Evolutionary conservation across 64 coral and sea anemone species (phyloP).

Genomic region (Astreopora myriophthalma): DNA sequence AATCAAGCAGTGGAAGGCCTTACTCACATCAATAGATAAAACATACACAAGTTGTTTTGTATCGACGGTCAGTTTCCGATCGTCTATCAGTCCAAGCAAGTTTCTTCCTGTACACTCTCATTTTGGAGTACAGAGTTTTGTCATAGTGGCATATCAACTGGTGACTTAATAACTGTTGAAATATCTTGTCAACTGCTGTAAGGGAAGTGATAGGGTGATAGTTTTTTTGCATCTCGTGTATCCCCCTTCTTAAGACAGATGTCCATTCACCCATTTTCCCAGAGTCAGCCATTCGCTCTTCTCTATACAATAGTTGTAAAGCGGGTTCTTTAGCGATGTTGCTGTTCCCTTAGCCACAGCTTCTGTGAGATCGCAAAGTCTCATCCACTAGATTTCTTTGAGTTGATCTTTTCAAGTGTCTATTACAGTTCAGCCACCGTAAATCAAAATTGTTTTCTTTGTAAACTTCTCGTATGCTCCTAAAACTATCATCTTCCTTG

Average conservation of each 20-base stretch:
- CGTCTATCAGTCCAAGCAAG: neutral
- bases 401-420: slow-evolving; percentile 16
- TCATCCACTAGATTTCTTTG: slow-evolving; percentile 48
- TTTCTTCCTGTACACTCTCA: neutral
- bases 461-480: no score
- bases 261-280: neutral
- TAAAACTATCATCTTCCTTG: neutral
- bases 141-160: neutral
- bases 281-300: neutral
- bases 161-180: slow-evolving; percentile 22
- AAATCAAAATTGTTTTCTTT: no score
- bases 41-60: neutral
- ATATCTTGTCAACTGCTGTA: slow-evolving; percentile 10
- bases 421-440: no score
- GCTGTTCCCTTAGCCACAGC: slow-evolving; percentile 24
- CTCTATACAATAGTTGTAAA: neutral
- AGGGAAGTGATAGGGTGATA: slow-evolving; percentile 14
- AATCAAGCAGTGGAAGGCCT: no score
- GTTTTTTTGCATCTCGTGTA: neutral
- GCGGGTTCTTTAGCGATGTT: neutral
- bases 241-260: no score
- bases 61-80: neutral
- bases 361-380: slow-evolving; percentile 5
- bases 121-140: neutral
- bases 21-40: no score